A percentile compares a stretch with the other conserved stretches of the same genome.
Evolutionary conservation across 2,888 invertebrate genomes (phyloP).

Genomic region (Fragum fragum): DNA sequence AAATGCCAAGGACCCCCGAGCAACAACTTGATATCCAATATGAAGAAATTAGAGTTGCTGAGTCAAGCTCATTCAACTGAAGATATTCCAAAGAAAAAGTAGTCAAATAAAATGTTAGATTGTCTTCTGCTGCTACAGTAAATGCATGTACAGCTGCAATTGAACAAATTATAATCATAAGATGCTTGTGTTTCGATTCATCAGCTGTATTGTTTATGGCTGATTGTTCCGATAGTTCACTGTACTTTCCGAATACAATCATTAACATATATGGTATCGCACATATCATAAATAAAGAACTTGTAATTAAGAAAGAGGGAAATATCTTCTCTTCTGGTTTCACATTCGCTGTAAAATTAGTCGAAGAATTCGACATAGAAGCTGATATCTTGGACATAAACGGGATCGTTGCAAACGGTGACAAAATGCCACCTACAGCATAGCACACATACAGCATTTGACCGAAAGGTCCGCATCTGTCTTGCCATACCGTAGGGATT

Average conservation of each 20-base stretch:
- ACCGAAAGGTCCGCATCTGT: neutral
- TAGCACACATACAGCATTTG: neutral
- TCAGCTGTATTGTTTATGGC: neutral
- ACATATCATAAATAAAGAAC: neutral
- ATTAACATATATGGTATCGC: neutral
- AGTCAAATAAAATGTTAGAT: neutral
- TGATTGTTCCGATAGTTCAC: neutral
- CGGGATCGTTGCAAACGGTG: constrained; percentile 6
- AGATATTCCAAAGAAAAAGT: neutral
- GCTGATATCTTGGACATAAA: neutral
- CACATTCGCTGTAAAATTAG: neutral
- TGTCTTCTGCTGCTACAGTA: neutral
- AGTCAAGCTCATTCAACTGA: neutral
- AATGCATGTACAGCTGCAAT: neutral
- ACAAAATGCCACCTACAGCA: neutral
- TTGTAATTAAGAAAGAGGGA: neutral
- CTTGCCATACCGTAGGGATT: neutral
- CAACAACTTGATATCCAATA: constrained; percentile 2
- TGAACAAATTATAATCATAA: neutral
- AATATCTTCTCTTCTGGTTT: neutral
- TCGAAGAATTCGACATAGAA: neutral
- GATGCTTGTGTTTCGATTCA: neutral
- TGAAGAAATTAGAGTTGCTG: neutral
- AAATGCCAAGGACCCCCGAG: neutral
- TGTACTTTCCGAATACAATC: neutral